Evolutionary conservation across 1,140 invertebrate genomes (phyloP), one percentile per base, ranked within the genome.

Genomic region (Eupeodes corollae): DNA sequence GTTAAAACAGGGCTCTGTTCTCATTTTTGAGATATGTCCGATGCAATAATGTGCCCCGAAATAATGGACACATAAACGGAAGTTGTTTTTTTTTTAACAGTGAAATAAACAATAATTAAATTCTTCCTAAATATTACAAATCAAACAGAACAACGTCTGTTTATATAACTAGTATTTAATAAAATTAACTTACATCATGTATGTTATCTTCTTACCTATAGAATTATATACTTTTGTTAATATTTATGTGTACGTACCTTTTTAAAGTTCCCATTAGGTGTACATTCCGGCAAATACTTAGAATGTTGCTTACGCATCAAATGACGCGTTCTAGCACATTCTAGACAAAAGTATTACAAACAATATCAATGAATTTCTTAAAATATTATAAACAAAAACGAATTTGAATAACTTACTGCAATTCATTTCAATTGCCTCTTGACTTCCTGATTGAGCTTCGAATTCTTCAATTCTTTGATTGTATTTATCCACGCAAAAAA

Each of bases 191-290:
- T n/a, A n/a, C n/a, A n/a, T n/a, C n/a, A n/a, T n/a, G n/a, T n/a
- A n/a, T n/a, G n/a, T n/a, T n/a, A n/a, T n/a, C 6, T 43, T 6
- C 19, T 8, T 43, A 12, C 10, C 18, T 31, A 14, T 9, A 3
- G 2, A 12, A 43, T n/a, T n/a, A n/a, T n/a, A n/a, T n/a, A n/a
- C n/a, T n/a, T n/a, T n/a, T n/a, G n/a, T n/a, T n/a, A n/a, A n/a
- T n/a, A n/a, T n/a, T n/a, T n/a, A n/a, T 43, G 10, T 12, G 10
- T 13, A 14, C 6, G 3, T 5, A 47, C 38, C 19, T 33, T 33
- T 21, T 73, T 57, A 56, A 77, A 81, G 58, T 78, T 80, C 12
- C 80, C 80, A 61, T 76, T 78, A 16, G 50, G 47, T 52, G 73
- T 75, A 53, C 79, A 82, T 1, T 61, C 53, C 0, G 78, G 77